phyloP scores from a whole-genome alignment of 2,113 vertebrate genomes.

The Passer montanus region DNA sequence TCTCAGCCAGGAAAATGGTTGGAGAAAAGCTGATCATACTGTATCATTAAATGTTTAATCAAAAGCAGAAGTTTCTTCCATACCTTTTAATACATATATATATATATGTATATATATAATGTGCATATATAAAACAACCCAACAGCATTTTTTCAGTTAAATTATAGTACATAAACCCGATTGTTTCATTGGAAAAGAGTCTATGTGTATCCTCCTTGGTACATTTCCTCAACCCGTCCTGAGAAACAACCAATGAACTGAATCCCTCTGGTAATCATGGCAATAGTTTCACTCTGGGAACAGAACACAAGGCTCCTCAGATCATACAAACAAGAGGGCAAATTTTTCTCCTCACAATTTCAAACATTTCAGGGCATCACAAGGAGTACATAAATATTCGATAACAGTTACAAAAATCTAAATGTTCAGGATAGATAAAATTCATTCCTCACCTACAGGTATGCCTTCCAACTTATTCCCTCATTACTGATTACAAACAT shows the following conservation, averaged over 20 bases:
- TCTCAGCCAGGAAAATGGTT: background rate
- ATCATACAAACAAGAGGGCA: background rate
- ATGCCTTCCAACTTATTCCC: background rate
- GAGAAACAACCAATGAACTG: background rate
- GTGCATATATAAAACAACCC: constrained; percentile 23
- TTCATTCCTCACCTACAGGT: background rate
- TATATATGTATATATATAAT: constrained; percentile 8
- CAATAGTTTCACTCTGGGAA: background rate
- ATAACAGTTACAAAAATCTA: background rate
- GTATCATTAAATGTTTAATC: constrained; percentile 33
- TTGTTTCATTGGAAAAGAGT: constrained; percentile 29
- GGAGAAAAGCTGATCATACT: constrained; percentile 6
- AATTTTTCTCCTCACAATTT: constrained; percentile 10
- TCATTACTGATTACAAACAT: constrained; percentile 6
- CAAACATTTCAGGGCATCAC: background rate
- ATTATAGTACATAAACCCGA: constrained; percentile 26
- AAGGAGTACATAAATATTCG: background rate
- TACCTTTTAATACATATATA: constrained; percentile 32
- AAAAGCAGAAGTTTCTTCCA: constrained; percentile 52
- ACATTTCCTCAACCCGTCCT: background rate
- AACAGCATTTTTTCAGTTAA: constrained; percentile 20
- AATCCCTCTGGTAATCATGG: background rate
- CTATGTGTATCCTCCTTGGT: background rate
- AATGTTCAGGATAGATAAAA: constrained; percentile 12
- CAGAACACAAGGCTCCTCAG: background rate